Conservation (phyloP, 2,797 vertebrate genomes). For the Gambusia yucatana region DNA sequence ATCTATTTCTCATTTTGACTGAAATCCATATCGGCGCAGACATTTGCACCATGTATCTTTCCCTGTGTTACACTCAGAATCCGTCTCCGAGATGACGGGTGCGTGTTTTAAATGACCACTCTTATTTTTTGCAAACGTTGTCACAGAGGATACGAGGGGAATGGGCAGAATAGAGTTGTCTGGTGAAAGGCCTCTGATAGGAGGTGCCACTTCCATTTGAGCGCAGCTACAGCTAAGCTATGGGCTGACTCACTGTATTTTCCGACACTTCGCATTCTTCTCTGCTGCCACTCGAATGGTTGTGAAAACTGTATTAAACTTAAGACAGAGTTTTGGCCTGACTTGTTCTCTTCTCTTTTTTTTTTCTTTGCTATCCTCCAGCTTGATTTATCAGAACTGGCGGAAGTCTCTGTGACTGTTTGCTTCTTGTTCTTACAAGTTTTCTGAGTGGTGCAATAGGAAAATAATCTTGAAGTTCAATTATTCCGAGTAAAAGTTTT, state of each 20-base stretch:
- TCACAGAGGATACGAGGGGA: slow-evolving; percentile 66
- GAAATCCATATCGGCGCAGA: slow-evolving; percentile 69
- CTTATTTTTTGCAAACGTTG: slow-evolving; percentile 65
- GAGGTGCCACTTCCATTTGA: slow-evolving; percentile 80
- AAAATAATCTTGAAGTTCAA: slow-evolving; percentile 11
- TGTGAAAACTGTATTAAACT: slow-evolving; percentile 79
- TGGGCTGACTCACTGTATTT: slow-evolving; percentile 69
- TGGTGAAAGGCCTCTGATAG: slow-evolving; percentile 77
- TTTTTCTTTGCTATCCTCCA: slow-evolving; percentile 38
- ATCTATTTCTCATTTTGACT: slow-evolving; percentile 72
- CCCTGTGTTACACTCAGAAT: slow-evolving; percentile 52
- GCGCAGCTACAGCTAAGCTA: slow-evolving; percentile 71
- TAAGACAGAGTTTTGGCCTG: slow-evolving; percentile 62
- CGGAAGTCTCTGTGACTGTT: slow-evolving; percentile 31
- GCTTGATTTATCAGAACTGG: slow-evolving; percentile 55
- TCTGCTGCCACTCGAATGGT: slow-evolving; percentile 65
- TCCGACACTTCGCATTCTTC: slow-evolving; percentile 75
- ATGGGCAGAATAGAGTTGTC: slow-evolving; percentile 72
- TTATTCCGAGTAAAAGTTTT: slow-evolving; percentile 22
- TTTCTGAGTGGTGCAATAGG: slow-evolving; percentile 25
- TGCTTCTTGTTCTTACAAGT: slow-evolving; percentile 50
- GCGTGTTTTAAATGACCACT: slow-evolving; percentile 70
- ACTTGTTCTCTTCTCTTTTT: slow-evolving; percentile 47
- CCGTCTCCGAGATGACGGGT: slow-evolving; percentile 64
- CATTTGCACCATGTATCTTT: slow-evolving; percentile 53